Percentiles rank a stretch among this genome's conserved stretches.
Conservation (phyloP, 2,888 invertebrate genomes). For the Pterobdella sp. region DNA sequence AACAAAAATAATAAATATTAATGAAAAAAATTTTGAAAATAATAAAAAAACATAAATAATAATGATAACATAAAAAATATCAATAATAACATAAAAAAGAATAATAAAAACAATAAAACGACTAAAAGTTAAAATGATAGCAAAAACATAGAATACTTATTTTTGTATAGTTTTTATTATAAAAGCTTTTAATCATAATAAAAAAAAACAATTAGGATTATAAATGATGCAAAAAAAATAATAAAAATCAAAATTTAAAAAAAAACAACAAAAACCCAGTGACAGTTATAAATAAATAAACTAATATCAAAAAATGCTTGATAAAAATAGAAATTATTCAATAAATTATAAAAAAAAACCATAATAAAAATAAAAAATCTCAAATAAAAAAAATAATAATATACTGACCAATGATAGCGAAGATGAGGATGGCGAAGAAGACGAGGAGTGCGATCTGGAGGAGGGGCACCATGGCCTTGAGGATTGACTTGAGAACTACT, state of each 20-base stretch:
- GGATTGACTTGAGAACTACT: conserved; percentile 99
- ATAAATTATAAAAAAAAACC: neutral
- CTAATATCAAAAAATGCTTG: no score
- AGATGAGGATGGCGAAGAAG: conserved; percentile 99
- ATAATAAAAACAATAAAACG: conserved; percentile 1
- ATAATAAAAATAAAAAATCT: neutral
- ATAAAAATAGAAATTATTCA: neutral
- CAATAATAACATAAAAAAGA: neutral
- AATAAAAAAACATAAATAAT: neutral
- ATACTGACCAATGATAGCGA: conserved; percentile 85
- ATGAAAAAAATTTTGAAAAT: neutral
- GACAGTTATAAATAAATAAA: no score
- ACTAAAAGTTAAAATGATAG: neutral
- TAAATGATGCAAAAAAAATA: neutral
- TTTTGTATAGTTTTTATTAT: neutral
- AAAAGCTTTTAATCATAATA: neutral
- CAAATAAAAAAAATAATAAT: neutral
- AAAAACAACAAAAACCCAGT: neutral
- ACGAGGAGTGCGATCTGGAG: conserved; percentile 98
- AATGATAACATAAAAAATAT: neutral
- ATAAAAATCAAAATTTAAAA: neutral
- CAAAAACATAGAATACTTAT: neutral
- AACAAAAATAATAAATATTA: neutral
- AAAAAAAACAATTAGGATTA: neutral
- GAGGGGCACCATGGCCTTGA: conserved; percentile 99